Base-by-base conservation (phyloP, 2,797 vertebrate species). In the Notolabrus celidotus region DNA sequence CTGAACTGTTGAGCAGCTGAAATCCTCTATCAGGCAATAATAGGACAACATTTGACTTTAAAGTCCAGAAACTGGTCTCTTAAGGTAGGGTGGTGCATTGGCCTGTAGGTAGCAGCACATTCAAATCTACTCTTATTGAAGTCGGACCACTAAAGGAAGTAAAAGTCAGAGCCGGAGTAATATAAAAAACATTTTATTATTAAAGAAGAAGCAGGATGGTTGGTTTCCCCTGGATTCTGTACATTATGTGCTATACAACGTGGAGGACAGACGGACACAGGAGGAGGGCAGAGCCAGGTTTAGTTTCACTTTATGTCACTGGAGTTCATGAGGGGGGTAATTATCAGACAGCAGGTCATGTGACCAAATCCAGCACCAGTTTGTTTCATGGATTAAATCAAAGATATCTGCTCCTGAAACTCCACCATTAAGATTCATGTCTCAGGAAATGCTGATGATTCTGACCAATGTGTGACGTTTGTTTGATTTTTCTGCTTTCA, bases 131-230 rank as follows among this genome's bases (percentile, higher is more conserved):
- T 2, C n/a, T 23, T 12, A 4, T 5, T 4, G 1, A 25, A 14
- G 15, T 29, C n/a, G n/a, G n/a, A 39, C 0, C 10, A 15, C 1
- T 0, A 33, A 23, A 43, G 4, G 19, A 43, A 10, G 10, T 11
- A 19, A 29, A 17, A 57, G 10, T 19, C 51, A 56, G n/a, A 65
- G 27, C 73, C 12, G 36, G 10, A 12, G 38, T 12, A 29, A 39
- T 27, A 77, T 78, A 57, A 74, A 88, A 89, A 85, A 84, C 82
- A 74, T 72, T 93, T 94, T 50, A 29, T 50, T 92, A 92, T 93
- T 93, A 77, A 90, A 91, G 85, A 90, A 79, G 81, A 84, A 85
- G 60, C 43, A 43, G 77, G 80, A 87, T 74, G 76, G 29, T 87
- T 86, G 22, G 56, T 47, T 83, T 86, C 85, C n/a, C 77, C 86